Evolutionary conservation across 2,888 invertebrate species (phyloP).

Genomic region (Pseudococcus viburni): DNA sequence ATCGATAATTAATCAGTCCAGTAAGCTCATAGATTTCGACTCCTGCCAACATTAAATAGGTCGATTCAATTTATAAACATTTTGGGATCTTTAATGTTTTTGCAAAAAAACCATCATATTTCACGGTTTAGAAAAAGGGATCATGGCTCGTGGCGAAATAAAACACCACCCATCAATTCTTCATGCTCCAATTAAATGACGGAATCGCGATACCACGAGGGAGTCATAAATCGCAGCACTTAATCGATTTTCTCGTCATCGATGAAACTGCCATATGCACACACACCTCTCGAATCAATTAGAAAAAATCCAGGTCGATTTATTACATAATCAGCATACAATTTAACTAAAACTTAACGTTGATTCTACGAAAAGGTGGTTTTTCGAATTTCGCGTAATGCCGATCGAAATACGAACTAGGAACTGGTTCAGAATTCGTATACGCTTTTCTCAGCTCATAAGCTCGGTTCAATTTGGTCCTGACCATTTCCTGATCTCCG

Average conservation of each 20-base stretch:
- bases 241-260: too few species aligned
- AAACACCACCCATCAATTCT: too few species aligned
- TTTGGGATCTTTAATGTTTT: not conserved
- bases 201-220: too few species aligned
- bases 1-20: not conserved
- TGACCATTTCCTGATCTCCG: not conserved
- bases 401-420: conserved; percentile 29
- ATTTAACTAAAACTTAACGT: conserved; percentile 39
- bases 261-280: too few species aligned
- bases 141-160: too few species aligned
- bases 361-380: conserved; percentile 20
- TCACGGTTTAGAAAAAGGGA: too few species aligned
- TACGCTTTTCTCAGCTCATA: conserved; percentile 38
- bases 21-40: not conserved
- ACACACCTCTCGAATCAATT: not conserved
- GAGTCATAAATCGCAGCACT: too few species aligned
- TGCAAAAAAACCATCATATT: not conserved
- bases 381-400: conserved; percentile 19
- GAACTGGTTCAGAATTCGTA: not conserved
- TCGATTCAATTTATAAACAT: not conserved
- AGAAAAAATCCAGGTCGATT: not conserved
- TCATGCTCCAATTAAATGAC: too few species aligned
- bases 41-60: not conserved
- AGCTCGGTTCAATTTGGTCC: not conserved
- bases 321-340: not conserved